Base-by-base conservation (phyloP, 2,113 vertebrate species). In the Castor canadensis region DNA sequence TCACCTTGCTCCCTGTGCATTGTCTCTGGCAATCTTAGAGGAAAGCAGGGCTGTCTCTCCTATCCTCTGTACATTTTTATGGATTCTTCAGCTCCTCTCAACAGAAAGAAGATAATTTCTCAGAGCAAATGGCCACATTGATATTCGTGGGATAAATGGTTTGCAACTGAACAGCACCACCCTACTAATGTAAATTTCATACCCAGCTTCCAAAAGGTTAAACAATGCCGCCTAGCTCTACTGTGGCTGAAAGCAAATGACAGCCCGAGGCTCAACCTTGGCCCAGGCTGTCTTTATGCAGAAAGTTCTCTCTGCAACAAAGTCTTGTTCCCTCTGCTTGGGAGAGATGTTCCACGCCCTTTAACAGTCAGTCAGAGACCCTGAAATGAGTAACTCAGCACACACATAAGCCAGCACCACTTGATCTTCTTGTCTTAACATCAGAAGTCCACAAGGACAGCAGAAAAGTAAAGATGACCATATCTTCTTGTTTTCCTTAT, bases 181-280 rank as follows among this genome's bases (percentile, higher is more conserved):
- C 66, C 92, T 45, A 5, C 92, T 97, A 97, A 97, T 95, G 11
- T 81, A 93, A 97, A 94, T 94, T 96, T 94, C 91, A 93, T 62
- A 73, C 15, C 9, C 5, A 85, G 77, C 38, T 97, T 96, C 94
- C 87, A 81, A 98, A 98, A 98, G 95, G 96, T 97, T 95, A 97
- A 97, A 73, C 86, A 91, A 97, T 26, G 47, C 72, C 32, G 26
- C 81, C 80, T 66, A 62, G 45, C 60, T 92, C 66, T 87, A 43
- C 93, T 96, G 72, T 96, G 95, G 80, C 95, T 66, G 97, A 96
- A 98, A 95, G 82, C 94, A n/a, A 97, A 97, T 91, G 92, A 95
- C 66, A 92, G 66, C 2, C 0, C 13, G 88, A 88, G 56, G n/a
- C 88, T 77, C 87, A 38, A 20, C 82, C 90, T 40, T 32, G 81